phyloP scores from a whole-genome alignment of 2,888 invertebrate species.

The Ceraclea dissimilis region DNA sequence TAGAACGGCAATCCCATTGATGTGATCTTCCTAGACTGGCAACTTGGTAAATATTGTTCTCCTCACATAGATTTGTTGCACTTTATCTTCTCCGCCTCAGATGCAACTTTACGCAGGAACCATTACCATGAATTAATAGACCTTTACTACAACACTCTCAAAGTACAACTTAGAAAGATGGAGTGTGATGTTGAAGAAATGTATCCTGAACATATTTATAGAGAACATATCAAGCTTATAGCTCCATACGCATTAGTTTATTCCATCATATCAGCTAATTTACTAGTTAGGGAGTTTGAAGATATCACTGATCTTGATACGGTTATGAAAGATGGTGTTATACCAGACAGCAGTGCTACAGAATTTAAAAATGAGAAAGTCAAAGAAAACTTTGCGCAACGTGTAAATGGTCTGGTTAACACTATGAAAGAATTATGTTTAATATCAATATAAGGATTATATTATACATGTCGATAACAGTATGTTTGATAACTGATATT shows the following conservation, averaged over 20 bases:
- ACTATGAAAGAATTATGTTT: constrained; percentile 3
- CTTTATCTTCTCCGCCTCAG: constrained; percentile 13
- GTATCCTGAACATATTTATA: constrained; percentile 17
- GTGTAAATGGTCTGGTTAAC: constrained; percentile 3
- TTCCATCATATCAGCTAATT: constrained; percentile 3
- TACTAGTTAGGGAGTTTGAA: constrained; percentile 8
- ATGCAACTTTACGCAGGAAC: constrained; percentile 3
- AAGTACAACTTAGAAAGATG: neutral
- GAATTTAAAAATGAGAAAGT: constrained; percentile 3
- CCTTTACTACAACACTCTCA: constrained; percentile 11
- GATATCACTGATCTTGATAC: constrained; percentile 9
- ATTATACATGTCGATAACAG: too few species aligned
- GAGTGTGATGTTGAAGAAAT: constrained; percentile 11
- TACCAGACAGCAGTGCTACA: neutral
- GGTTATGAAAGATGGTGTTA: neutral
- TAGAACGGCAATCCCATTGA: constrained; percentile 12
- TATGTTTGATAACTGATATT: too few species aligned
- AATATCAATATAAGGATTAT: too few species aligned
- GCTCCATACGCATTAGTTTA: constrained; percentile 9
- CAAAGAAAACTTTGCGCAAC: neutral
- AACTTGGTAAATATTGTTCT: constrained; percentile 15
- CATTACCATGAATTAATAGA: constrained; percentile 16
- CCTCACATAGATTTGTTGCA: constrained; percentile 13
- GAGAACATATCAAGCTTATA: constrained; percentile 8
- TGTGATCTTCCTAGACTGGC: constrained; percentile 17